phyloP scores from a whole-genome alignment of 2,888 invertebrate genomes.

The Sinopyrophorus schimmeli region DNA sequence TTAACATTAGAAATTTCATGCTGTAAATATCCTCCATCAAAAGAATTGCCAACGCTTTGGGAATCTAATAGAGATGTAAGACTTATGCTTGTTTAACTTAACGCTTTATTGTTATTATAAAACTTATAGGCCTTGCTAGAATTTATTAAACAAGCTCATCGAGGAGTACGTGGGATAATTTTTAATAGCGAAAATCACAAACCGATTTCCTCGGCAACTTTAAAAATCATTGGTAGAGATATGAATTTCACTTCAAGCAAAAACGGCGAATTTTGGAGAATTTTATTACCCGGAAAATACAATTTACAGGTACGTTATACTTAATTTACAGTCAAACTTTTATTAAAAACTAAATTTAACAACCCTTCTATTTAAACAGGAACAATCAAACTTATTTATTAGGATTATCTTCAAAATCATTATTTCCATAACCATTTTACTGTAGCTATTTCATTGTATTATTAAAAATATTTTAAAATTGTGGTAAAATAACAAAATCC shows the following conservation, averaged over 20 bases:
- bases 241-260: conserved; percentile 60
- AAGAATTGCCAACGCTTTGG: conserved; percentile 61
- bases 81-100: background rate
- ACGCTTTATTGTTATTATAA: background rate
- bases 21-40: conserved; percentile 65
- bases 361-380: no score
- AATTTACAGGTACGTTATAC: conserved; percentile 55
- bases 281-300: conserved; percentile 65
- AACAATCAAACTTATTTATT: no score
- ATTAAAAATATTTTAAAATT: no score
- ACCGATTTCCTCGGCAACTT: conserved; percentile 57
- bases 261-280: conserved; percentile 68
- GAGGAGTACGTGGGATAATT: conserved; percentile 64
- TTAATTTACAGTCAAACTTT: background rate
- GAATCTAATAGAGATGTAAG: conserved; percentile 60
- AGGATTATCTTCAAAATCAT: no score
- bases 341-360: no score
- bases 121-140: conserved; percentile 57
- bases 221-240: conserved; percentile 61
- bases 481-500: no score
- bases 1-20: conserved; percentile 69
- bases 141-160: conserved; percentile 60
- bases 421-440: no score
- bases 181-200: conserved; percentile 54
- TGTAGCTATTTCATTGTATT: no score